phyloP scores from a whole-genome alignment of 2,888 invertebrate genomes.

The Lasius platythorax region DNA sequence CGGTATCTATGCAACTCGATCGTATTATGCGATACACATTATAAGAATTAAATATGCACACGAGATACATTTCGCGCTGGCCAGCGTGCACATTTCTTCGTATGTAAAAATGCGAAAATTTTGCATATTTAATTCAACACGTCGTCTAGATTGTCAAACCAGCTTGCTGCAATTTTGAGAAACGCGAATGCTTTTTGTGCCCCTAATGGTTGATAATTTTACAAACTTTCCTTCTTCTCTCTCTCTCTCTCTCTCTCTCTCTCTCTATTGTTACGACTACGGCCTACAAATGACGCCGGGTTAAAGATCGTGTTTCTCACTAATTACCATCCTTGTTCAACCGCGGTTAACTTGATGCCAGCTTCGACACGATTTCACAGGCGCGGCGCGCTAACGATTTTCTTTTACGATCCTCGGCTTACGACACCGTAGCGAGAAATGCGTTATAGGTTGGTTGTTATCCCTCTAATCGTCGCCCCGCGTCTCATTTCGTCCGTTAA shows the following conservation, averaged over 20 bases:
- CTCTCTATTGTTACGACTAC: neutral
- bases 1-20: constrained; percentile 62
- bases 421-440: constrained; percentile 28
- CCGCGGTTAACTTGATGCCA: constrained; percentile 5
- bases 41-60: neutral
- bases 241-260: no score
- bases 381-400: constrained; percentile 18
- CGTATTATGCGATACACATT: constrained; percentile 24
- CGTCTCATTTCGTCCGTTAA: neutral
- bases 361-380: constrained; percentile 25
- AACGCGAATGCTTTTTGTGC: neutral
- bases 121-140: neutral
- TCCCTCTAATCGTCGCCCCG: neutral
- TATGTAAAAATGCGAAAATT: neutral
- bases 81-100: neutral
- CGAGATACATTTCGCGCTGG: neutral
- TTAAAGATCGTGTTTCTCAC: constrained; percentile 22
- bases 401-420: constrained; percentile 18
- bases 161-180: neutral
- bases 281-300: neutral
- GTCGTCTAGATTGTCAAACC: neutral
- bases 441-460: neutral
- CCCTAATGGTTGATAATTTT: constrained; percentile 15
- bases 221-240: constrained; percentile 8
- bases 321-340: constrained; percentile 33